A percentile compares a stretch with the other conserved stretches of the same genome.
Evolutionary conservation across 2,797 vertebrate genomes (phyloP).

Genomic region (Nasua narica): DNA sequence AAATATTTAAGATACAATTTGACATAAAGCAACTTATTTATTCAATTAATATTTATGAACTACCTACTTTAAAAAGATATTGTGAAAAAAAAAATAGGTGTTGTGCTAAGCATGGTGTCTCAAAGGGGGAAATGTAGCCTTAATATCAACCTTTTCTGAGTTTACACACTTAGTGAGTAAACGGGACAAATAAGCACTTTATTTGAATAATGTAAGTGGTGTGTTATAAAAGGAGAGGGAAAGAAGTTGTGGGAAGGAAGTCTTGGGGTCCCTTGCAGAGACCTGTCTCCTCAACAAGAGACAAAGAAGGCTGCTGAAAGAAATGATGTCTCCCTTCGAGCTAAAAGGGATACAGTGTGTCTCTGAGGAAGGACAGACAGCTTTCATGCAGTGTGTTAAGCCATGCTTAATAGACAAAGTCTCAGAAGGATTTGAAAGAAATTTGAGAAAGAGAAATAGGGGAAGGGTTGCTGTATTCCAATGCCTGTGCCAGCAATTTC

Average conservation of each 20-base stretch:
- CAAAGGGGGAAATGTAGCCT: background rate
- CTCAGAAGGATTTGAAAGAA: background rate
- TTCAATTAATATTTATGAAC: constrained; percentile 55
- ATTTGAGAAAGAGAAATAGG: background rate
- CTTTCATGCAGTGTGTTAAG: too few species aligned
- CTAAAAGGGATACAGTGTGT: rapidly evolving
- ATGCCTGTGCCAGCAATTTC: background rate
- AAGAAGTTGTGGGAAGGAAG: background rate
- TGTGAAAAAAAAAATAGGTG: background rate
- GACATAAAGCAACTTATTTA: constrained; percentile 43
- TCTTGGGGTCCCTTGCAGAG: background rate
- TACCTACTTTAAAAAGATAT: background rate
- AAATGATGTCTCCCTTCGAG: background rate
- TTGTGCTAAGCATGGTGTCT: background rate
- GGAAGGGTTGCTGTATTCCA: rapidly evolving
- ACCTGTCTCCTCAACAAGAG: background rate
- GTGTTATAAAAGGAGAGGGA: background rate
- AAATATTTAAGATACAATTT: constrained; percentile 62
- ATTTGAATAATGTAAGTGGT: background rate
- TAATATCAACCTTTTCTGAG: background rate
- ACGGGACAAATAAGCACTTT: background rate
- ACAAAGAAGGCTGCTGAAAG: background rate
- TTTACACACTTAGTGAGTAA: background rate
- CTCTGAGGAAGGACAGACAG: background rate
- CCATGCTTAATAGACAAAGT: background rate